A percentile compares a stretch with the other conserved stretches of the same genome.
phyloP scores from a whole-genome alignment of 1,140 invertebrate species.

The Brachionus plicatilis region DNA sequence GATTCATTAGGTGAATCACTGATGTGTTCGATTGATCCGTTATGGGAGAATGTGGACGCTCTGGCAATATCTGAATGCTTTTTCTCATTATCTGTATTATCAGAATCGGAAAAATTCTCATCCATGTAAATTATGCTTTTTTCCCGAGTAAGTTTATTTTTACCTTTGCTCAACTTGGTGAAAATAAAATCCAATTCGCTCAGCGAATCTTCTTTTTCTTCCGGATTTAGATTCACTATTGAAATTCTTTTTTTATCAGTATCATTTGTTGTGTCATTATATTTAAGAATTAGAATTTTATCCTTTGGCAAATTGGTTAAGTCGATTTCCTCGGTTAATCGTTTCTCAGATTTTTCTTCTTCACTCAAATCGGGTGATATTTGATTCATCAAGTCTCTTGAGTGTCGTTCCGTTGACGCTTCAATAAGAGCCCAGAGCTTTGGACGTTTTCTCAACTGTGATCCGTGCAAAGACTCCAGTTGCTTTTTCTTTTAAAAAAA shows the following conservation, averaged over 20 bases:
- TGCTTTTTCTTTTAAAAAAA: conserved; percentile 10
- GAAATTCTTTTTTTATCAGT: conserved; percentile 13
- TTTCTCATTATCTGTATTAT: not conserved
- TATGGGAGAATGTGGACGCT: not conserved
- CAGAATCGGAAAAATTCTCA: not conserved
- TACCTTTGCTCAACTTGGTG: not conserved
- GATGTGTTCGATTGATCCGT: not conserved
- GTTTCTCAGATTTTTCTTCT: not conserved
- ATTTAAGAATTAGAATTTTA: not conserved
- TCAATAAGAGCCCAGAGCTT: conserved; percentile 31
- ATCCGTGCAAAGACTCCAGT: conserved; percentile 31
- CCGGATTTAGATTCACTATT: not conserved
- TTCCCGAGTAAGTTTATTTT: not conserved
- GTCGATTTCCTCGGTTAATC: not conserved
- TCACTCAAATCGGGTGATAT: not conserved
- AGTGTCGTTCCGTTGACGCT: conserved; percentile 23
- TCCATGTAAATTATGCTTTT: not conserved
- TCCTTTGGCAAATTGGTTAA: not conserved
- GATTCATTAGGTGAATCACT: not conserved
- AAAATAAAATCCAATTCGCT: not conserved
- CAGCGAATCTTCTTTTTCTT: not conserved
- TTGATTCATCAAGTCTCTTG: conserved; percentile 32
- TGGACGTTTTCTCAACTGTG: conserved; percentile 35
- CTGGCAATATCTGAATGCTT: not conserved
- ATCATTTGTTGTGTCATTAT: not conserved